Evolutionary conservation across 2,888 invertebrate species (phyloP).

Genomic region (Nomada fabriciana): DNA sequence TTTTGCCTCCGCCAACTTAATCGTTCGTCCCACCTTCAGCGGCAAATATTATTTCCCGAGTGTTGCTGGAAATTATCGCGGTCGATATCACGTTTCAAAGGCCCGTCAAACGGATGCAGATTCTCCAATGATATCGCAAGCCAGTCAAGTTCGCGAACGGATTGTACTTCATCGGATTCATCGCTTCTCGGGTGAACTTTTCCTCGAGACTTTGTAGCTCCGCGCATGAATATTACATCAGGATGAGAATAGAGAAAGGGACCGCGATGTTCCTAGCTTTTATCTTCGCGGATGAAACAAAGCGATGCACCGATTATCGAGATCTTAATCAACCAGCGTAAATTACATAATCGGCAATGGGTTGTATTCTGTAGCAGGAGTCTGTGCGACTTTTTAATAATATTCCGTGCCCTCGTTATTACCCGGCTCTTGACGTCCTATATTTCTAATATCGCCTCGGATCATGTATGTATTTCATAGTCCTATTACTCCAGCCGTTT

Average conservation of each 20-base stretch:
- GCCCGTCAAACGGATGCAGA: background rate
- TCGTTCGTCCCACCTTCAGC: background rate
- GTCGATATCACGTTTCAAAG: background rate
- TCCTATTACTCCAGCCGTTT: slow-evolving; percentile 40
- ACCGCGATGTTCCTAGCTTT: slow-evolving; percentile 14
- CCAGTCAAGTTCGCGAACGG: slow-evolving; percentile 33
- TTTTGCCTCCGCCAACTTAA: background rate
- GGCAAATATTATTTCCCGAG: background rate
- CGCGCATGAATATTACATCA: slow-evolving; percentile 48
- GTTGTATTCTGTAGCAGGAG: background rate
- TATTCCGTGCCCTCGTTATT: background rate
- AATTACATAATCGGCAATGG: background rate
- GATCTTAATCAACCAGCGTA: slow-evolving; percentile 11
- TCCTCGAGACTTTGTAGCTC: slow-evolving; percentile 12
- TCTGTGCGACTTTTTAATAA: background rate
- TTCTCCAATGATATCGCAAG: slow-evolving; percentile 18
- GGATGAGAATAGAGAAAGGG: slow-evolving; percentile 32
- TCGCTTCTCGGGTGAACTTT: slow-evolving; percentile 28
- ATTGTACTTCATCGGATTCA: slow-evolving; percentile 46
- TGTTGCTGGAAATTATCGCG: background rate
- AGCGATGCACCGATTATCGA: slow-evolving; percentile 7
- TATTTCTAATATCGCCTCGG: slow-evolving; percentile 11
- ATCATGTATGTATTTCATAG: slow-evolving; percentile 36
- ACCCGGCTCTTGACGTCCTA: background rate
- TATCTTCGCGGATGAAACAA: background rate